Percentiles rank a stretch among this genome's conserved stretches.
Conservation (phyloP, 92 coral and sea anemone species). For the Heliopora coerulea region DNA sequence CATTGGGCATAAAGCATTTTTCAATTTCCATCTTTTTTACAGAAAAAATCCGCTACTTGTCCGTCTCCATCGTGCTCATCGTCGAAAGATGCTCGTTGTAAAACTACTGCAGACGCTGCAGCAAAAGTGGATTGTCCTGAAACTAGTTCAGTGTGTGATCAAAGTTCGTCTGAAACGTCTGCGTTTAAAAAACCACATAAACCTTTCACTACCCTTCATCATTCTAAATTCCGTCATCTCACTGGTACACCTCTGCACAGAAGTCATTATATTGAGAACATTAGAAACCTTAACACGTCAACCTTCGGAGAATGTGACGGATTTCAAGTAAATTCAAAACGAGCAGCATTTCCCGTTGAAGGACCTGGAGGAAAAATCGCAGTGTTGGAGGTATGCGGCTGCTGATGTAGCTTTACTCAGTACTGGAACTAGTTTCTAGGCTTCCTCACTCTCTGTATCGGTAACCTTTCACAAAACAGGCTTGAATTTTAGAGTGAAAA, state of each 20-base stretch:
- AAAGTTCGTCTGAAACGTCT: slow-evolving; percentile 36
- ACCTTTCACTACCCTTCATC: slow-evolving; percentile 66
- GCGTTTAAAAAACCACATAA: slow-evolving; percentile 45
- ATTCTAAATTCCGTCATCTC: slow-evolving; percentile 84
- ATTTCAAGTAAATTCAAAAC: slow-evolving; percentile 74
- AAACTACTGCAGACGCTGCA: background rate
- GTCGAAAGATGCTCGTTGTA: background rate
- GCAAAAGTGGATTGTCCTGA: background rate
- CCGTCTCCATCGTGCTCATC: background rate
- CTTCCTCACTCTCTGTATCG: too few species aligned
- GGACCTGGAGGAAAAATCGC: slow-evolving; percentile 98
- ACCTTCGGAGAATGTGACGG: slow-evolving; percentile 91
- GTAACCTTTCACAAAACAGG: too few species aligned
- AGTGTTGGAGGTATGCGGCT: slow-evolving; percentile 76
- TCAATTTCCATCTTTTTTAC: background rate
- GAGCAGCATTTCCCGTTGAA: slow-evolving; percentile 71
- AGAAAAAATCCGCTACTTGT: background rate
- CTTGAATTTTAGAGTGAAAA: too few species aligned
- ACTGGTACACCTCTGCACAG: slow-evolving; percentile 81
- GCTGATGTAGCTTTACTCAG: too few species aligned
- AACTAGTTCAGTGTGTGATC: background rate
- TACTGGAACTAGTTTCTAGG: too few species aligned
- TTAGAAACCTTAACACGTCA: slow-evolving; percentile 83
- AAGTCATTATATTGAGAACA: slow-evolving; percentile 85
- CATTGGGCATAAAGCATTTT: too few species aligned